A percentile compares a stretch with the other conserved stretches of the same genome.
Evolutionary conservation across 2,797 vertebrate genomes (phyloP).

Genomic region (Thunnus albacares): DNA sequence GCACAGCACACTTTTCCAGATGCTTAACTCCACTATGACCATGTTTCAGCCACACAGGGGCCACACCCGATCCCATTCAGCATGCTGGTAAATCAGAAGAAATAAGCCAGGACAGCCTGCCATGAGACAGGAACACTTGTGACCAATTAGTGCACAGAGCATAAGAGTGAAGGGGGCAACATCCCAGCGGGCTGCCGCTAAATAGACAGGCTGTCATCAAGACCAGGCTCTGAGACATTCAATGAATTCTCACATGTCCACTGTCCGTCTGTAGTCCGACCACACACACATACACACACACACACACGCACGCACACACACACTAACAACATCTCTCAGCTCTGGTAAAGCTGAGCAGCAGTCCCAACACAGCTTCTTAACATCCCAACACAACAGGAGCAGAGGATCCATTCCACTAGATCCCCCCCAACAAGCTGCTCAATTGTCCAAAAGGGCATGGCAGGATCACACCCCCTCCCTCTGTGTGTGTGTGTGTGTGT

Average conservation of each 20-base stretch:
- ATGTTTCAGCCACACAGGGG: constrained; percentile 17
- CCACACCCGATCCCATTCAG: constrained; percentile 50
- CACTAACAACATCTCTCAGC: constrained; percentile 52
- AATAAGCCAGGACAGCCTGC: constrained; percentile 63
- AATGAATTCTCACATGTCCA: constrained; percentile 75
- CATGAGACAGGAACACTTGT: constrained; percentile 74
- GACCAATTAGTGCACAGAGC: constrained; percentile 76
- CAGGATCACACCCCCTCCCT: constrained; percentile 12
- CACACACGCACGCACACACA: constrained; percentile 14
- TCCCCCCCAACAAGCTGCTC: constrained; percentile 86
- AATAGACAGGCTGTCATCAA: constrained; percentile 82
- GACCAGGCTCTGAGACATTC: constrained; percentile 63
- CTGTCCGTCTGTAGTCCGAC: constrained; percentile 59
- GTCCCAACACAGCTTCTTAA: constrained; percentile 83
- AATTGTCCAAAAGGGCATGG: constrained; percentile 86
- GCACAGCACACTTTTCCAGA: background rate
- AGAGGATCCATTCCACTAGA: constrained; percentile 88
- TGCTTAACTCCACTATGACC: constrained; percentile 17
- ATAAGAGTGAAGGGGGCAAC: constrained; percentile 50
- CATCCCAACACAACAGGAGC: constrained; percentile 83
- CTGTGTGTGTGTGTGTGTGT: constrained; percentile 38
- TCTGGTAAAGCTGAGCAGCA: constrained; percentile 61
- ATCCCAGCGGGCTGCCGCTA: constrained; percentile 75
- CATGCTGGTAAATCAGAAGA: constrained; percentile 49
- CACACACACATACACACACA: constrained; percentile 37